Base-by-base conservation (phyloP, 2,797 vertebrate genomes). In the Gymnodraco acuticeps region DNA sequence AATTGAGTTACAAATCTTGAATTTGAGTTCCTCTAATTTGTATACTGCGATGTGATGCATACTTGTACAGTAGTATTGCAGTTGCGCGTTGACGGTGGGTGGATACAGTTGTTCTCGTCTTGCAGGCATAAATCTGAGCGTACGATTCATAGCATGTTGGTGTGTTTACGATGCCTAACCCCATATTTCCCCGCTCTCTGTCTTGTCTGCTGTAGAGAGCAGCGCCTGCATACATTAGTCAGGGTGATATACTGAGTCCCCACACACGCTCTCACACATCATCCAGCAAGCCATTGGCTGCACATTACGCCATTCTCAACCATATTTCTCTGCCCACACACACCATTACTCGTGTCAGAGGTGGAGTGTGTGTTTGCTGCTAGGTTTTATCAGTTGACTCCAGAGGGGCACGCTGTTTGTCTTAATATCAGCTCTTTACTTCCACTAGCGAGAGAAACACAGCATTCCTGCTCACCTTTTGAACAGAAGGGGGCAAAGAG, bases 211-310 rank as follows among this genome's bases (percentile, higher is more conserved):
- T 71, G 73, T 19, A 15, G 62, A 67, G 78, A 67, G 75, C 38
- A 5, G 38, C 17, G 48, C 64, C 74, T 65, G 80, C 68, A 84
- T 88, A 14, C 77, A 75, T 89, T 85, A 83, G 62, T 77, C 71
- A 73, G 72, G 19, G 46, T 91, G 86, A 92, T 89, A 75, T 86
- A 87, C 65, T 3, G 54, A 66, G 54, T 51, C 55, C 43, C 59
- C 55, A 42, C 58, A 15, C 77, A 68, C 14, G 10, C 64, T 67
- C 75, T 23, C 77, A 82, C 77, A 43, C 77, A 70, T 87, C 83
- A 87, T 62, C 2, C 78, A 55, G 66, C 66, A 63, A 55, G 73
- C 83, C 72, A 45, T 20, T 70, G 81, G 65, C 58, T 73, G 76
- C 78, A 59, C 83, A 80, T 87, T 75, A 85, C 62, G 71, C 65